phyloP scores from a whole-genome alignment of 2,113 vertebrate species.

The Austrofundulus limnaeus region DNA sequence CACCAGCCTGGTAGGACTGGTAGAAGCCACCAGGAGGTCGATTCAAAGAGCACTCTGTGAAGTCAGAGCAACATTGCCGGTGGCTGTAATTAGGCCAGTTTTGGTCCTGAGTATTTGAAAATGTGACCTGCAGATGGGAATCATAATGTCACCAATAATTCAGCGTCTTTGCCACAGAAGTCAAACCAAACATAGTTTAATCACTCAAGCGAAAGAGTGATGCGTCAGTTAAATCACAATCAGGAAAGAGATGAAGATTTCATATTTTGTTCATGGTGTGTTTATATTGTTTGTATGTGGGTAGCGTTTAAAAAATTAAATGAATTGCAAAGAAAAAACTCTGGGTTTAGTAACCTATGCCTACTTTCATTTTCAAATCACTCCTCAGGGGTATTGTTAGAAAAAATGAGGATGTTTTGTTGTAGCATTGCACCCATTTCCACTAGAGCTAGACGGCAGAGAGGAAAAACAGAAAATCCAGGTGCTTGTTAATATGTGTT shows the following conservation, averaged over 20 bases:
- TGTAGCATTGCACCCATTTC: slow-evolving; percentile 2
- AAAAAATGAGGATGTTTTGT: neutral
- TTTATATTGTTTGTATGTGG: slow-evolving; percentile 11
- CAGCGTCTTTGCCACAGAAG: neutral
- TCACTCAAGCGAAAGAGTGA: neutral
- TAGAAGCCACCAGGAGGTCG: slow-evolving; percentile 18
- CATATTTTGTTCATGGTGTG: neutral
- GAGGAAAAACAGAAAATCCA: slow-evolving; percentile 8
- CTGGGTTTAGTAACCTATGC: slow-evolving; percentile 17
- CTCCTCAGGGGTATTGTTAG: neutral
- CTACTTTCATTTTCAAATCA: slow-evolving; percentile 14
- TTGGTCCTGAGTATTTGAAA: slow-evolving; percentile 21
- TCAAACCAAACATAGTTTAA: neutral
- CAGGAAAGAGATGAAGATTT: neutral
- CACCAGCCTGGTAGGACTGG: slow-evolving; percentile 31
- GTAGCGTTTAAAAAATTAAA: too few relatives aligned
- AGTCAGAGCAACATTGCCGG: slow-evolving; percentile 25
- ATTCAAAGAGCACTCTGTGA: slow-evolving; percentile 27
- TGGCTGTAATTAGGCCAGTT: slow-evolving; percentile 47
- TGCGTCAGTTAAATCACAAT: slow-evolving; percentile 7
- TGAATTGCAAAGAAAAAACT: neutral
- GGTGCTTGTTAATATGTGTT: slow-evolving; percentile 14
- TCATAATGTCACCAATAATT: slow-evolving; percentile 15
- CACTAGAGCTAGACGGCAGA: slow-evolving; percentile 8
- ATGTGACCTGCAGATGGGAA: slow-evolving; percentile 16